Evolutionary conservation across 2,888 invertebrate genomes (phyloP).

Genomic region (Panzeria rudis): DNA sequence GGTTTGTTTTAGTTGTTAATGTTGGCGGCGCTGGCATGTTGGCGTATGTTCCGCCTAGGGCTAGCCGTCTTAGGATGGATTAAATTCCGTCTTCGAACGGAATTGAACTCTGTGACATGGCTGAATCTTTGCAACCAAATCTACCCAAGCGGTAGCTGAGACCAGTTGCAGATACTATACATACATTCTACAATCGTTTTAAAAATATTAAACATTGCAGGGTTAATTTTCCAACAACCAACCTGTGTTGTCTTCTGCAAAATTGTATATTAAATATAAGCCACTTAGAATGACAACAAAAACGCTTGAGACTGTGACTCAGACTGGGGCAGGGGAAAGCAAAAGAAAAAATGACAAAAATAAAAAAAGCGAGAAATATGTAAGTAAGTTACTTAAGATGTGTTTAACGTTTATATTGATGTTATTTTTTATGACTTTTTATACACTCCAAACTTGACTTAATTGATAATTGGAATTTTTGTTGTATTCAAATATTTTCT

Average conservation of each 20-base stretch:
- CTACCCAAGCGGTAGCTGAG: no score
- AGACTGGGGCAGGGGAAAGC: neutral
- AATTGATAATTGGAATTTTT: constrained; percentile 78
- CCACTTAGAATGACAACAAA: constrained; percentile 25
- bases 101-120: no score
- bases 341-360: neutral
- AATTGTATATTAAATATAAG: constrained; percentile 21
- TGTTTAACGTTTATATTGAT: constrained; percentile 74
- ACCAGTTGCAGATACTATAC: no score
- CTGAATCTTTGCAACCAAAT: no score
- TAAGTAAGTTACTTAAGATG: constrained; percentile 74
- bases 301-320: neutral
- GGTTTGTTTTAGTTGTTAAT: no score
- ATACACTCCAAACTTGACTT: constrained; percentile 77
- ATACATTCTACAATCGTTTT: no score
- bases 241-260: constrained; percentile 26
- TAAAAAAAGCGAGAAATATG: constrained; percentile 51
- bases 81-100: no score
- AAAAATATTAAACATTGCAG: no score
- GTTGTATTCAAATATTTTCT: constrained; percentile 68
- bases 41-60: no score
- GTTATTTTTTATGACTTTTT: constrained; percentile 74
- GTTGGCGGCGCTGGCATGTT: no score
- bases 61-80: no score
- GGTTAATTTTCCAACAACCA: constrained; percentile 24